Evolutionary conservation across 2,113 vertebrate genomes (phyloP).

Genomic region (Dipodomys stephensi): DNA sequence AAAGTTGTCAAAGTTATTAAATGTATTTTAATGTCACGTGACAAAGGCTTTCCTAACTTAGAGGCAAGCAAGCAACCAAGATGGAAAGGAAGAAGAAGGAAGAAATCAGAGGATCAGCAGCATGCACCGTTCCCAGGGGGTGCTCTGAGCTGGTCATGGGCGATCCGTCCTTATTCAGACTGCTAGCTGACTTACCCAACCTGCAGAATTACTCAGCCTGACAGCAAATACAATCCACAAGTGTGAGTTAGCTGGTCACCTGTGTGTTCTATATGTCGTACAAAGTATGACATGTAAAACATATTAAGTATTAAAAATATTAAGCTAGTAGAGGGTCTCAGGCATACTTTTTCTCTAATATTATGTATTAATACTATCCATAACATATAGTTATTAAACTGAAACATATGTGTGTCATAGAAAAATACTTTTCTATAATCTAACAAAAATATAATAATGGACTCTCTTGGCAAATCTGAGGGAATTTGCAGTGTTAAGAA

Average conservation of each 20-base stretch:
- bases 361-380: background rate
- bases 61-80: background rate
- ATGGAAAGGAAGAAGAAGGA: too few relatives aligned
- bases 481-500: constrained; percentile 9
- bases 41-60: background rate
- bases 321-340: background rate
- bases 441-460: constrained; percentile 4
- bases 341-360: background rate
- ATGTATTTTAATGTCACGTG: background rate
- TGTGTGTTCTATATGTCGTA: background rate
- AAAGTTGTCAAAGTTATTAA: background rate
- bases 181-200: background rate
- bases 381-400: background rate
- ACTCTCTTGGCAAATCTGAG: constrained; percentile 13
- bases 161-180: background rate
- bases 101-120: background rate
- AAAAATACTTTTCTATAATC: constrained; percentile 18
- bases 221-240: background rate
- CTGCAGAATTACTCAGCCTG: background rate
- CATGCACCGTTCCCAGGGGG: background rate
- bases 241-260: background rate
- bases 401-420: background rate
- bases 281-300: background rate
- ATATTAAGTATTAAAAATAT: background rate
- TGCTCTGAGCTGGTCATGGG: too few relatives aligned